Percentiles rank a stretch among this genome's conserved stretches.
Evolutionary conservation across 2,888 invertebrate genomes (phyloP).

Genomic region (Lycophotia porphyrea): DNA sequence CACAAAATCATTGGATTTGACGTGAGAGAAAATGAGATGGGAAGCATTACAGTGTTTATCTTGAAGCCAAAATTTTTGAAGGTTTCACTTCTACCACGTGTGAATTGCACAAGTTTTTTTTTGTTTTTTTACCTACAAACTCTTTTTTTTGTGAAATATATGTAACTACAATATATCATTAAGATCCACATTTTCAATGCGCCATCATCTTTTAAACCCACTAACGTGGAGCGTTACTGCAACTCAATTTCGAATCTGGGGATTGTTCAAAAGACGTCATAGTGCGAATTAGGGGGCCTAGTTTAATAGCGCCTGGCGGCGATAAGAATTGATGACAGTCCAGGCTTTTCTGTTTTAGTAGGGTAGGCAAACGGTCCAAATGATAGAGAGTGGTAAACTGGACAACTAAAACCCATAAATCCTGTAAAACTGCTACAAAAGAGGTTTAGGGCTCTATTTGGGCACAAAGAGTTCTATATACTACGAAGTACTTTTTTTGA

Average conservation of each 20-base stretch:
- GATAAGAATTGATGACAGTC: constrained; percentile 25
- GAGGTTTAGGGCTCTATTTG: neutral
- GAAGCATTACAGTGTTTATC: too few relatives aligned
- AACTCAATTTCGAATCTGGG: constrained; percentile 17
- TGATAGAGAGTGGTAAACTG: neutral
- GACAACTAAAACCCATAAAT: neutral
- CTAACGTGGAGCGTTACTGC: neutral
- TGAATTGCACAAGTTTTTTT: too few relatives aligned
- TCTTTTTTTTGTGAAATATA: neutral
- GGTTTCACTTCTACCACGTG: too few relatives aligned
- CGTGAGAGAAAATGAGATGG: too few relatives aligned
- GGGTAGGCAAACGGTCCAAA: neutral
- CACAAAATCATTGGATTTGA: too few relatives aligned
- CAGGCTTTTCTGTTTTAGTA: constrained; percentile 10
- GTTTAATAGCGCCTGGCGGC: constrained; percentile 6
- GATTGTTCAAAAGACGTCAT: constrained; percentile 4
- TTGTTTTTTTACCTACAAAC: neutral
- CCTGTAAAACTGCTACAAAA: neutral
- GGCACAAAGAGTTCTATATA: neutral
- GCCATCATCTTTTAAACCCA: neutral
- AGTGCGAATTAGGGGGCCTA: constrained; percentile 6
- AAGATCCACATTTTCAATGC: neutral
- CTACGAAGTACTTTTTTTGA: too few relatives aligned
- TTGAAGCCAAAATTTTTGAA: too few relatives aligned
- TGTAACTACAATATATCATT: neutral